phyloP scores from a whole-genome alignment of 1,140 invertebrate genomes.

The Listronotus oregonensis region DNA sequence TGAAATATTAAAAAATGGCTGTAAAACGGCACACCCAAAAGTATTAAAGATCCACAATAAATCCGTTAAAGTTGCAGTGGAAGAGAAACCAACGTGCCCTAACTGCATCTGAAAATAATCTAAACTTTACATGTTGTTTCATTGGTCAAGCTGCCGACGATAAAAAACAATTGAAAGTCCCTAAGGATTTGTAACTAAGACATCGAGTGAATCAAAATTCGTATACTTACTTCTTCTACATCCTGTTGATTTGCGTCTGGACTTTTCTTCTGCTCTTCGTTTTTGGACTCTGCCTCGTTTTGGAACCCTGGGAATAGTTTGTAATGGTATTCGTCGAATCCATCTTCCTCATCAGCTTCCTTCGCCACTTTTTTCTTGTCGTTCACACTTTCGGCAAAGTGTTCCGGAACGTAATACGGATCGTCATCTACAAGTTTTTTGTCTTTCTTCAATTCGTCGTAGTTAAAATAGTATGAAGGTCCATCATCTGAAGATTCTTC shows the following conservation, averaged over 20 bases:
- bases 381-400: constrained; percentile 32
- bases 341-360: constrained; percentile 32
- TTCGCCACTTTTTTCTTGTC: constrained; percentile 14
- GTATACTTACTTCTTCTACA: constrained; percentile 60
- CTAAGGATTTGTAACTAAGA: too few relatives aligned
- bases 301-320: constrained; percentile 55
- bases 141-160: too few relatives aligned
- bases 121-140: too few relatives aligned
- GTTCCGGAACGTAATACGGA: constrained; percentile 32
- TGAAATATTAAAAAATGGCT: too few relatives aligned
- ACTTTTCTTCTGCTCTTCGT: constrained; percentile 50
- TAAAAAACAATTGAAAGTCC: too few relatives aligned
- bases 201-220: neutral
- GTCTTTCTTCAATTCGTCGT: constrained; percentile 27
- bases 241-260: constrained; percentile 61
- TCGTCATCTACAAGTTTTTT: constrained; percentile 35
- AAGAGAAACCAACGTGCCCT: too few relatives aligned
- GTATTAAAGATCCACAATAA: too few relatives aligned
- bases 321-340: constrained; percentile 55
- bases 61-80: too few relatives aligned
- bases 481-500: constrained; percentile 10
- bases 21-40: too few relatives aligned
- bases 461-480: constrained; percentile 9
- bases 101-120: too few relatives aligned
- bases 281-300: constrained; percentile 46